These are phyloP conservation scores for Aix galericulata DNA, from an alignment of 2,113 vertebrate species.

Conservation along the genomic window DNA sequence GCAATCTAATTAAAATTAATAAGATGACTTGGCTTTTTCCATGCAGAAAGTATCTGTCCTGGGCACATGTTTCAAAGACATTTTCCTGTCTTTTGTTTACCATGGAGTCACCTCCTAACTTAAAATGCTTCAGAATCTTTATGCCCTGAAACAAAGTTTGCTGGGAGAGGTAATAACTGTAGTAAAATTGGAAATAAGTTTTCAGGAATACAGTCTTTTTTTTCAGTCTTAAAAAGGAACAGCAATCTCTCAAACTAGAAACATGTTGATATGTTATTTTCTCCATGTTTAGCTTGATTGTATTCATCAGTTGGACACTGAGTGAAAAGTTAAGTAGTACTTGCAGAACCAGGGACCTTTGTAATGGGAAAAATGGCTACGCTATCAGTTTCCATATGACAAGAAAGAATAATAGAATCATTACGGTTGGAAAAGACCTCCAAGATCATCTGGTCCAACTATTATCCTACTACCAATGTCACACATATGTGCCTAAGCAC, in stretches of 20 bases:
- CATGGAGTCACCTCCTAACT: neutral
- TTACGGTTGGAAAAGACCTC: no score
- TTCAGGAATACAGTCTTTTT: neutral
- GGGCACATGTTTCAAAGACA: neutral
- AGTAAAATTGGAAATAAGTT: neutral
- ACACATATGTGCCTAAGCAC: no score
- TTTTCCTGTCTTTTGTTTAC: neutral
- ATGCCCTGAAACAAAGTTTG: neutral
- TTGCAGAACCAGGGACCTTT: neutral
- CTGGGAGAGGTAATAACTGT: neutral
- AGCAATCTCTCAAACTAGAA: neutral
- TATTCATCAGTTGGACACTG: neutral
- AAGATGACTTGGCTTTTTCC: constrained; percentile 13
- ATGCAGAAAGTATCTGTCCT: neutral
- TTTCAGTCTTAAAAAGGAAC: neutral
- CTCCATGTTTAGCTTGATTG: neutral
- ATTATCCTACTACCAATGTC: no score
- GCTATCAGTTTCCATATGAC: neutral
- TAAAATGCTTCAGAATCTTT: constrained; percentile 14
- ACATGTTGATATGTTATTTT: neutral
- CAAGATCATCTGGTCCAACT: no score
- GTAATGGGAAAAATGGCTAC: neutral
- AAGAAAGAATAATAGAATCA: neutral
- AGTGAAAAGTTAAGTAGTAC: neutral
- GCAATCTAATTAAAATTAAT: constrained; percentile 34